Conservation (phyloP, 2,888 invertebrate species). For the Neoascia interrupta region DNA sequence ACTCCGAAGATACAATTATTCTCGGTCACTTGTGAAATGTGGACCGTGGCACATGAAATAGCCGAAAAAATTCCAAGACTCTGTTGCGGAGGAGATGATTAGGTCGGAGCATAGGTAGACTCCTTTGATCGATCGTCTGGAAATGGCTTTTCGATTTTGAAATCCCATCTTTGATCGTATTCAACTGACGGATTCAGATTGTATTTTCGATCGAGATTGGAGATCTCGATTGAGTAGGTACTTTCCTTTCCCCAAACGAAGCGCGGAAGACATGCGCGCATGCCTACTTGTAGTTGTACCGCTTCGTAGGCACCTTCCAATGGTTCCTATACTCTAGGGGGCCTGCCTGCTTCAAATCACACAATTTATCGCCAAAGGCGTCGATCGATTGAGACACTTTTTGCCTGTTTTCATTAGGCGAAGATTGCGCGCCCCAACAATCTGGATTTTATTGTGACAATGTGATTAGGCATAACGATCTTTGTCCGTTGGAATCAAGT, state of each 20-base stretch:
- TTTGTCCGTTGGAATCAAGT: conserved; percentile 38
- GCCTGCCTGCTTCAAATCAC: conserved; percentile 33
- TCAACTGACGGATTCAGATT: conserved; percentile 51
- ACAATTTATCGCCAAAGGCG: conserved; percentile 58
- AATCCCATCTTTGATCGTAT: conserved; percentile 61
- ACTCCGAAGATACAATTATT: conserved; percentile 59
- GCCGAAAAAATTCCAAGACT: conserved; percentile 47
- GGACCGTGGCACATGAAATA: conserved; percentile 20
- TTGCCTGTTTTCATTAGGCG: conserved; percentile 32
- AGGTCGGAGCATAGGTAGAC: not conserved
- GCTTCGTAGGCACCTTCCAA: conserved; percentile 25
- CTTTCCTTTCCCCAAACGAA: conserved; percentile 51
- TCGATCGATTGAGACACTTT: conserved; percentile 64
- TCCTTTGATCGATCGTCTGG: conserved; percentile 61
- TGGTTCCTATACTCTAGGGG: conserved; percentile 37
- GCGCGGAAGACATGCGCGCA: conserved; percentile 29
- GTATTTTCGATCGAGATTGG: conserved; percentile 42
- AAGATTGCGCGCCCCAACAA: conserved; percentile 40
- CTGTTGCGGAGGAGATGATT: conserved; percentile 44
- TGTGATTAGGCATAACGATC: conserved; percentile 77
- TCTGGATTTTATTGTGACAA: conserved; percentile 77
- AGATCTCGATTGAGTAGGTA: conserved; percentile 40
- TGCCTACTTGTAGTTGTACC: no score
- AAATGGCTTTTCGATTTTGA: conserved; percentile 59
- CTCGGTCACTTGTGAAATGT: conserved; percentile 65